These are phyloP conservation scores for Ceratitis capitata DNA, from an alignment of 1,140 invertebrate genomes.

Conservation along the genomic window DNA sequence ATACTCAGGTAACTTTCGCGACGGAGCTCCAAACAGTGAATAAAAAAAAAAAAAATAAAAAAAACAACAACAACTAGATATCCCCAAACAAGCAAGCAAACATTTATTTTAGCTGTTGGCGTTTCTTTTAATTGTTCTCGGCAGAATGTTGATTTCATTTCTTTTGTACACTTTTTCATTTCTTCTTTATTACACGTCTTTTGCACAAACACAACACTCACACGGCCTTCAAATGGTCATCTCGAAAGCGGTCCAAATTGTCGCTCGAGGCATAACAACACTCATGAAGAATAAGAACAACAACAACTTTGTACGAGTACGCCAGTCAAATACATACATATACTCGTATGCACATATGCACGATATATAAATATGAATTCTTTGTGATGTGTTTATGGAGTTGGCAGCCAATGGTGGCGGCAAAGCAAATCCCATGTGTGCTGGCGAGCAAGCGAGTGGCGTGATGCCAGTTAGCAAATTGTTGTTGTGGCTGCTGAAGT, in stretches of 20 bases:
- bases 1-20: background rate
- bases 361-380: background rate
- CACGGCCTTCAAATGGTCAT: conserved; percentile 33
- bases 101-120: background rate
- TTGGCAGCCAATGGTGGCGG: background rate
- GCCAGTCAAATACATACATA: background rate
- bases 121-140: conserved; percentile 26
- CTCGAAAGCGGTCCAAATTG: background rate
- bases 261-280: background rate
- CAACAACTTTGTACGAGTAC: background rate
- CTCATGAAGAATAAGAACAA: background rate
- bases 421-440: background rate
- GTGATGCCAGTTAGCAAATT: conserved; percentile 17
- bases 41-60: background rate
- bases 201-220: conserved; percentile 4
- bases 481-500: conserved; percentile 13
- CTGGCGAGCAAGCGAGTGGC: conserved; percentile 1
- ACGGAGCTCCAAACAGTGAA: background rate
- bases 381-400: background rate
- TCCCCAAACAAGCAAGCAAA: background rate
- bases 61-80: background rate
- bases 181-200: background rate
- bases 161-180: too few relatives aligned
- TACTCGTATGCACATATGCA: background rate
- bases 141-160: background rate